These are phyloP conservation scores for Cacajao melanocephalus DNA, from an alignment of 2,797 vertebrate genomes.

Conservation along the genomic window DNA sequence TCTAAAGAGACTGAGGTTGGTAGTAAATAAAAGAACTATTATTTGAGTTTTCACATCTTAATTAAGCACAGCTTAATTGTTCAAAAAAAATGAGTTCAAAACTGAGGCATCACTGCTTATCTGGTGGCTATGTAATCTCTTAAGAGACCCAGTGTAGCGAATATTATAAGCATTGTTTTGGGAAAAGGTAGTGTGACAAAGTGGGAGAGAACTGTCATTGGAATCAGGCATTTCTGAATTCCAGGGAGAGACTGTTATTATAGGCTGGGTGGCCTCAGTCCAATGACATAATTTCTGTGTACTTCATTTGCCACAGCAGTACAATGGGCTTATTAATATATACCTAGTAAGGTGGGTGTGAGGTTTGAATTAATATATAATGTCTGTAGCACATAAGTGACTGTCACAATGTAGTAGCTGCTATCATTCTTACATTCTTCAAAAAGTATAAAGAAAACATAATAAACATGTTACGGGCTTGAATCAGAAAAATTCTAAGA, in stretches of 20 bases:
- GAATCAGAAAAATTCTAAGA: neutral
- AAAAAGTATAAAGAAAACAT: neutral
- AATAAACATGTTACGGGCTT: neutral
- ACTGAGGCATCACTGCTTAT: neutral
- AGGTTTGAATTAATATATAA: neutral
- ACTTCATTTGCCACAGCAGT: neutral
- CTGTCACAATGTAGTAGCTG: neutral
- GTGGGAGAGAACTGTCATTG: neutral
- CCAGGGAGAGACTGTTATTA: neutral
- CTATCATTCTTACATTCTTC: neutral
- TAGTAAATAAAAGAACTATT: neutral
- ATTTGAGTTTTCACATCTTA: neutral
- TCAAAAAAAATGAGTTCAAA: constrained; percentile 6
- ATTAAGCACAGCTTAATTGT: neutral
- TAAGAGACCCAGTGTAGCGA: neutral
- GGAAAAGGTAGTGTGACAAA: neutral
- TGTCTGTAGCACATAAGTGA: neutral
- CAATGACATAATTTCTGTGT: neutral
- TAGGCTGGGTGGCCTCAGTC: neutral
- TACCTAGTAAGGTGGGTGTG: neutral
- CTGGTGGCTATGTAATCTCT: neutral
- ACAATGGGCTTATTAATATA: neutral
- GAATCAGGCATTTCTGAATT: neutral
- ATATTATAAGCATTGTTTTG: neutral
- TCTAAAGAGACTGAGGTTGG: neutral